Evolutionary conservation across 2,113 vertebrate species (phyloP).

Genomic region (Scatophagus argus): DNA sequence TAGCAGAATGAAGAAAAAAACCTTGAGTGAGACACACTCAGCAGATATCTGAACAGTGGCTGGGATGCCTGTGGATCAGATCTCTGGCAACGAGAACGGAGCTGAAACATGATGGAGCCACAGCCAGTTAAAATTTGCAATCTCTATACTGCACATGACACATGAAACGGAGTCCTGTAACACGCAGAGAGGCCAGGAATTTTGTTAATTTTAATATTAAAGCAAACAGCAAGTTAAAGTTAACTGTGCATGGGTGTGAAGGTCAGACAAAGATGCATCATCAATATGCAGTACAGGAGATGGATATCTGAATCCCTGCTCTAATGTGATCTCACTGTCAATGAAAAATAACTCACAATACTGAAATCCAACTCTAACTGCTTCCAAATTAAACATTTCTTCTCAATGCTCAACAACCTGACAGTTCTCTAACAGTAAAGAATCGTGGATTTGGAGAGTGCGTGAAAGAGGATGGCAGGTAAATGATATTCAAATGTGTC

Average conservation of each 20-base stretch:
- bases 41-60: not conserved
- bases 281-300: not conserved
- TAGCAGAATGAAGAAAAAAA: no score
- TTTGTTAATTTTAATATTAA: not conserved
- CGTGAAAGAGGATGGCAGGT: slow-evolving; percentile 62
- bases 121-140: no score
- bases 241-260: not conserved
- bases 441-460: slow-evolving; percentile 42
- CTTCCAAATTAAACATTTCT: slow-evolving; percentile 41
- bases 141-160: no score
- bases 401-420: slow-evolving; percentile 25
- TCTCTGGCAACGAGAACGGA: no score
- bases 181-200: no score
- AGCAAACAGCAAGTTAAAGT: not conserved
- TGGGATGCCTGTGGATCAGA: not conserved
- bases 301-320: not conserved
- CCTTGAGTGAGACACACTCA: no score
- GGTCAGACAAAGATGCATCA: not conserved
- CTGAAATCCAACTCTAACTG: not conserved
- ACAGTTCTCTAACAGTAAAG: slow-evolving; percentile 52
- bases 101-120: no score
- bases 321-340: not conserved
- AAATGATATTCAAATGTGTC: slow-evolving; percentile 75
- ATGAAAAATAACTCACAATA: not conserved
- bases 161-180: no score